Percentiles rank a stretch among this genome's conserved stretches.
phyloP scores from a whole-genome alignment of 2,797 vertebrate genomes.

The Molossus molossus region DNA sequence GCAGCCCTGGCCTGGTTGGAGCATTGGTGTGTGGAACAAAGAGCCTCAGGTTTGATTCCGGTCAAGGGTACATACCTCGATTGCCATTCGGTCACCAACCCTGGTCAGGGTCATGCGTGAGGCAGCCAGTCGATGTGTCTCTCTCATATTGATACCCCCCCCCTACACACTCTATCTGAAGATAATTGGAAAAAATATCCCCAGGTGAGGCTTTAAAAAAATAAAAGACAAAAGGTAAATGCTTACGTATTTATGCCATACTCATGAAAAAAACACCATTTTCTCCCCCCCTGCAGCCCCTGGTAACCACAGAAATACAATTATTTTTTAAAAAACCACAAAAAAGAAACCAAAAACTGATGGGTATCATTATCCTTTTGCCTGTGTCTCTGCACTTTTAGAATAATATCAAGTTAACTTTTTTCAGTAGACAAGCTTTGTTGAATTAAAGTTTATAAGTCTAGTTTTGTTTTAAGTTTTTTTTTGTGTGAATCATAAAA shows the following conservation, averaged over 20 bases:
- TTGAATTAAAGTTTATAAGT: background rate
- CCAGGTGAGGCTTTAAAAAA: background rate
- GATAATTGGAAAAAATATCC: background rate
- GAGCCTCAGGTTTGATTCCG: background rate
- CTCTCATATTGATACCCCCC: background rate
- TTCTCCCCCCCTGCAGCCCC: background rate
- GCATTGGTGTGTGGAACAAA: background rate
- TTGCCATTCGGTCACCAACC: background rate
- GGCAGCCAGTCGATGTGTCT: background rate
- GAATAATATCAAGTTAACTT: background rate
- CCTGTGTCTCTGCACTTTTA: background rate
- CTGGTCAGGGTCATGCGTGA: background rate
- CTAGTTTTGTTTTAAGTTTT: background rate
- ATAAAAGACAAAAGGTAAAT: background rate
- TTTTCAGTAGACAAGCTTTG: background rate
- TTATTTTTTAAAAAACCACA: background rate
- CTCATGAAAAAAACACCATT: background rate
- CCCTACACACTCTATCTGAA: background rate
- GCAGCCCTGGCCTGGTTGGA: background rate
- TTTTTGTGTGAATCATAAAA: conserved; percentile 1
- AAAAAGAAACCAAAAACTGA: background rate
- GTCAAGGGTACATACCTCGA: background rate
- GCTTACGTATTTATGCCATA: background rate
- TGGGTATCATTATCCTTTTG: background rate
- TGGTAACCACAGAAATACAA: background rate